Evolutionary conservation across 2,113 vertebrate genomes (phyloP).

Genomic region (Nannobrachium achirus): DNA sequence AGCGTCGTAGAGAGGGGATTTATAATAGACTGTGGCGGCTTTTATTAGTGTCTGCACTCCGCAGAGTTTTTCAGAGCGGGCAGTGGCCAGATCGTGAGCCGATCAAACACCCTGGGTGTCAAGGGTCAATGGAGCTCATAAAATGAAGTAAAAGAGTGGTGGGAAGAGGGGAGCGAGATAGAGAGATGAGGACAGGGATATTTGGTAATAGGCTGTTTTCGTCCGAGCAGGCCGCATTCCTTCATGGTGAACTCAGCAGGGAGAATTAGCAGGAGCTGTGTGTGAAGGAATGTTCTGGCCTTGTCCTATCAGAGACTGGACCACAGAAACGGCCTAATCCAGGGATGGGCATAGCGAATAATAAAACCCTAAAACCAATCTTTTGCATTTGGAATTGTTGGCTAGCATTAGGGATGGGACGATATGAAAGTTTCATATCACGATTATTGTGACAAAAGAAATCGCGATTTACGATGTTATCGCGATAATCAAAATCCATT

Average conservation of each 20-base stretch:
- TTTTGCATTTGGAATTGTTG: no score
- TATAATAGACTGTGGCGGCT: constrained; percentile 31
- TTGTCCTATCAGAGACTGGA: constrained; percentile 23
- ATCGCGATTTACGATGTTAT: no score
- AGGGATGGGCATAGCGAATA: background rate
- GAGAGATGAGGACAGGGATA: constrained; percentile 17
- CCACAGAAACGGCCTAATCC: constrained; percentile 15
- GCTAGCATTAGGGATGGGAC: no score
- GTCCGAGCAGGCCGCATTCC: constrained; percentile 61
- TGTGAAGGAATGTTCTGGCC: constrained; percentile 47
- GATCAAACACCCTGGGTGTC: constrained; percentile 25
- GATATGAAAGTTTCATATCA: no score
- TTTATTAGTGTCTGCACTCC: constrained; percentile 40
- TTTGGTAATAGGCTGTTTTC: constrained; percentile 55
- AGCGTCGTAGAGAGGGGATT: constrained; percentile 33
- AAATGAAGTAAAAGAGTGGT: constrained; percentile 38
- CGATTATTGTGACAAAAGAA: no score
- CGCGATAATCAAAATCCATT: no score
- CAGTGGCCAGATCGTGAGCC: background rate
- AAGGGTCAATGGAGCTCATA: constrained; percentile 51
- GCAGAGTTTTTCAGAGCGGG: constrained; percentile 38
- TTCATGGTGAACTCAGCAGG: constrained; percentile 60
- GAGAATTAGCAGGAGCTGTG: constrained; percentile 45
- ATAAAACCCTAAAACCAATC: background rate
- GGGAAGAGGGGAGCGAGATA: constrained; percentile 12